Evolutionary conservation across 2,797 vertebrate species (phyloP), one percentile per base, ranked within the genome.

Genomic region (Xenopus petersii): DNA sequence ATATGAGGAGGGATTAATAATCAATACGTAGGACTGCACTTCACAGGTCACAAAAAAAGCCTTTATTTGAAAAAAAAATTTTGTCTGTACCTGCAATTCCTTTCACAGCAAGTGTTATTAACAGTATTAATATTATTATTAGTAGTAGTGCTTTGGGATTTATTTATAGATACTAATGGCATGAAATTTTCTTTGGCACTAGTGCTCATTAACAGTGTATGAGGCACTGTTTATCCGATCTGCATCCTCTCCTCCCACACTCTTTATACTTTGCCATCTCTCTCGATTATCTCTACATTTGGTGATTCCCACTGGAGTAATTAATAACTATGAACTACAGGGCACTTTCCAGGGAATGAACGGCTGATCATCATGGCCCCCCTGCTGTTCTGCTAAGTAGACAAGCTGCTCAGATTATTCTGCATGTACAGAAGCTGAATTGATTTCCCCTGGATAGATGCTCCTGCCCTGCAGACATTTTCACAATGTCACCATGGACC

Each of bases 271-370:
- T 61, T 79, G 17, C 67, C 26, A 69, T 78, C 33, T 26, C 58
- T 72, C 33, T 73, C 67, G 69, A 74, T 79, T 74, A 79, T 79
- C 60, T 79, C 54, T 47, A 36, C 21, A 30, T 70, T 70, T 24
- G n/a, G 71, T 48, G 66, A 74, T 79, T 79, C 71, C 71, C 77
- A 70, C 56, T 63, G 47, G 77, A 79, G 77, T 74, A 74, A 79
- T 79, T 79, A 79, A 79, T 74, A 74, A 74, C 62, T 46, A 65
- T 74, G 67, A 79, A 70, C 77, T 70, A 60, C 54, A 70, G 67
- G 71, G 62, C 67, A 79, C 67, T 79, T 79, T 74, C 71, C 71
- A 74, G 77, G 77, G 67, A 79, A 24, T 79, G 71, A 79, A 42
- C 9, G 71, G 51, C 77, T 70, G 62, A 74, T 79, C 71, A 54